A percentile compares a stretch with the other conserved stretches of the same genome.
Conservation (phyloP, 2,888 invertebrate genomes). For the Drosophila mimica region DNA sequence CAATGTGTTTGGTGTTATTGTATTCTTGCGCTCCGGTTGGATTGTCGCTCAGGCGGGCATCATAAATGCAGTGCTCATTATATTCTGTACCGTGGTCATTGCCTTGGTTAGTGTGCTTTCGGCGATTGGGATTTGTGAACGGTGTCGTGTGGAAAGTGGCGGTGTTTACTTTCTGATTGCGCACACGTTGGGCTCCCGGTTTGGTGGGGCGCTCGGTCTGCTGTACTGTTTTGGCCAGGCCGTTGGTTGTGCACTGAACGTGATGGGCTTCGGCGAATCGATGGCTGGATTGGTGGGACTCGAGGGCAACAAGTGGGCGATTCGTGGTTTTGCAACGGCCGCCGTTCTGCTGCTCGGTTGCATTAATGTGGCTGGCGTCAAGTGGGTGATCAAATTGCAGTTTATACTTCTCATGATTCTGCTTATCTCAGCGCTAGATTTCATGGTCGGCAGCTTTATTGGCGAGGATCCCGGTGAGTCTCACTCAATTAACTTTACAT, state of each 20-base stretch:
- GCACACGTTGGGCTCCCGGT: conserved; percentile 96
- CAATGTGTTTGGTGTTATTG: conserved; percentile 99
- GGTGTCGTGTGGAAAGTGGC: conserved; percentile 98
- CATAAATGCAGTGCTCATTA: conserved; percentile 91
- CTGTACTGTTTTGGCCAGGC: conserved; percentile 98
- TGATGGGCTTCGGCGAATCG: conserved; percentile 97
- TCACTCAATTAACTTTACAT: rapidly evolving
- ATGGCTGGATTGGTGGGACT: conserved; percentile 93
- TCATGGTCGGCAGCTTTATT: conserved; percentile 96
- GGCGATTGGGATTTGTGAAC: conserved; percentile 97
- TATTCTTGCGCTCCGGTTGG: conserved; percentile 98
- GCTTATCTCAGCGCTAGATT: conserved; percentile 95
- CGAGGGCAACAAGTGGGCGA: conserved; percentile 91
- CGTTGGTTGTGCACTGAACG: conserved; percentile 97
- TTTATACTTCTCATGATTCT: conserved; percentile 94
- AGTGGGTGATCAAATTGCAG: conserved; percentile 98
- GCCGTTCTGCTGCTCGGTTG: conserved; percentile 94
- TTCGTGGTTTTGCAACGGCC: conserved; percentile 93
- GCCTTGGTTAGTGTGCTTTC: conserved; percentile 96
- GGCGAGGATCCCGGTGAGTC: conserved; percentile 89
- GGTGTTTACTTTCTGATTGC: conserved; percentile 98
- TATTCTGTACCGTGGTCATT: conserved; percentile 94
- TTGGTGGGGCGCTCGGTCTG: conserved; percentile 96
- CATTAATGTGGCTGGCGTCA: conserved; percentile 98
- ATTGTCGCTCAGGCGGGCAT: conserved; percentile 96